Base-by-base conservation (phyloP, 2,797 vertebrate species). In the Danio kyathit region DNA sequence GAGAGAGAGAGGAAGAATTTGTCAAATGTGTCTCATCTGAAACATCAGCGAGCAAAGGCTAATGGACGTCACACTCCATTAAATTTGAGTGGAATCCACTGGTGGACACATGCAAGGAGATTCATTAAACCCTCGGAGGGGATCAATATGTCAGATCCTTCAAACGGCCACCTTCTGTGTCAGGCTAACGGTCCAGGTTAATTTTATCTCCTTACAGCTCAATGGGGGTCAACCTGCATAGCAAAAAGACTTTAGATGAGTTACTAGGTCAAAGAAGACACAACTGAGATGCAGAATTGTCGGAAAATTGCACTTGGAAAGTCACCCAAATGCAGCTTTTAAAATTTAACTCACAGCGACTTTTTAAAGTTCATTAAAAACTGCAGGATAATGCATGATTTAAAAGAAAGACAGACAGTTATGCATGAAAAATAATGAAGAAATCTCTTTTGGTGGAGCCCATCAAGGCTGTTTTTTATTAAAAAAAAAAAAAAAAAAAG, bases 131-230 rank as follows among this genome's bases (percentile, higher is more conserved):
- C 56, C 49, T 79, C 61, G 73, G 81, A 70, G 76, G 82, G 74
- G 61, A 86, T 81, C 71, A 69, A 83, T 80, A 81, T 71, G 29
- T 49, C 44, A 40, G 75, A 81, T 64, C 57, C 61, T 80, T 82
- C 74, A 65, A 59, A 83, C 54, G 71, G 63, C 40, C 57, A 46
- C 73, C 66, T 72, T 74, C 63, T 49, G 61, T 65, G 51, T 64
- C 29, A 40, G 14, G 12, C 56, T 57, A 79, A 89, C 76, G 54
- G 82, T 76, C 86, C 75, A n/a, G 65, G 86, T 85, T 90, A 90
- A 94, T 90, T 89, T 86, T 73, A 77, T 87, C 83, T 84, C 85
- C 85, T 87, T 85, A 87, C 88, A 87, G 86, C 87, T 91, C 86
- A 89, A 74, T 89, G 84, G 82, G 84, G 84, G 87, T 56, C n/a